These are phyloP conservation scores for Lithodes maja DNA, from an alignment of 2,888 invertebrate species.

Conservation along the genomic window DNA sequence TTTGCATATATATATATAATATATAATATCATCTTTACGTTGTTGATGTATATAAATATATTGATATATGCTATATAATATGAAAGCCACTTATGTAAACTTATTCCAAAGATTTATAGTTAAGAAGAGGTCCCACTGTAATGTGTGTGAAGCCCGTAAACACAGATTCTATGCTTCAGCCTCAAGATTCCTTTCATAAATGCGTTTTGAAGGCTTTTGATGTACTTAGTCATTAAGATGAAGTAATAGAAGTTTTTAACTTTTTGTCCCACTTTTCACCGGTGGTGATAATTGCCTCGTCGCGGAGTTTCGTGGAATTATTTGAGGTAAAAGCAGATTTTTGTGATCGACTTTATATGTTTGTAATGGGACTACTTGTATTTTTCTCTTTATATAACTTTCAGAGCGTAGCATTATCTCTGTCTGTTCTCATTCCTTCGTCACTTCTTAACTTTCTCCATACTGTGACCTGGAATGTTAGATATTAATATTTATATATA, in stretches of 20 bases:
- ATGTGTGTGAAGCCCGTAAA: constrained; percentile 3
- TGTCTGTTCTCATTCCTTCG: constrained; percentile 14
- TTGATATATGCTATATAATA: constrained; percentile 51
- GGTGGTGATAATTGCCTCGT: constrained; percentile 10
- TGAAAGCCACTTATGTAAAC: constrained; percentile 52
- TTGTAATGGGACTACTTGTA: constrained; percentile 4
- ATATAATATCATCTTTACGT: constrained; percentile 65
- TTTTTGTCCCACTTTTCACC: not conserved
- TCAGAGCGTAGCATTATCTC: constrained; percentile 3
- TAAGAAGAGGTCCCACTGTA: constrained; percentile 37
- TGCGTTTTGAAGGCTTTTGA: constrained; percentile 16
- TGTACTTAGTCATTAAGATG: not conserved
- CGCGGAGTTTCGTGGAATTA: constrained; percentile 6
- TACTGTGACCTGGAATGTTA: constrained; percentile 42
- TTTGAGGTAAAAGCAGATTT: constrained; percentile 10
- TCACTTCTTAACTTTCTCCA: constrained; percentile 38
- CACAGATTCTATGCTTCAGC: constrained; percentile 2
- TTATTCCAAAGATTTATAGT: constrained; percentile 54
- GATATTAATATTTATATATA: constrained; percentile 28
- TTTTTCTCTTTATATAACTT: constrained; percentile 39
- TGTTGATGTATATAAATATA: constrained; percentile 67
- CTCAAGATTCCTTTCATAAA: not conserved
- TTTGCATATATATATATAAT: constrained; percentile 63
- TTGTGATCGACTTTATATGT: not conserved
- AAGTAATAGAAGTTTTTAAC: constrained; percentile 1